phyloP scores from a whole-genome alignment of 1,140 invertebrate genomes.

The Hyphantria cunea region DNA sequence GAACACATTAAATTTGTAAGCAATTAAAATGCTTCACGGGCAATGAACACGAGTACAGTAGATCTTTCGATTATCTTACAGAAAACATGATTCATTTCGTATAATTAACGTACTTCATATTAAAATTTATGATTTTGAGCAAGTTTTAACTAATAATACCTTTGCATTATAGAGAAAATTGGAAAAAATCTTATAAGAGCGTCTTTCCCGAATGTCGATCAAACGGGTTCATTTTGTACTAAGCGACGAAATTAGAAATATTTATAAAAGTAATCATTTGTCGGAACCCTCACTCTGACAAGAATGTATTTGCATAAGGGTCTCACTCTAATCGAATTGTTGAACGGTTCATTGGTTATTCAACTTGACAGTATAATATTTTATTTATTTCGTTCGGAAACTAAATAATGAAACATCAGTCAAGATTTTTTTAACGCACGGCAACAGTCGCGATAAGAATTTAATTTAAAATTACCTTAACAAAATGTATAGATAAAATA shows the following conservation, averaged over 20 bases:
- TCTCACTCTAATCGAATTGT: slow-evolving; percentile 14
- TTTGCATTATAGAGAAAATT: slow-evolving; percentile 64
- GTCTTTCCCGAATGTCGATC: slow-evolving; percentile 59
- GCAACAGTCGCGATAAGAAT: not conserved
- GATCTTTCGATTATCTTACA: slow-evolving; percentile 42
- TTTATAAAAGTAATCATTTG: slow-evolving; percentile 20
- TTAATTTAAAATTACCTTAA: not conserved
- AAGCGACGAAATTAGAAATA: slow-evolving; percentile 33
- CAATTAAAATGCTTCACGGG: slow-evolving; percentile 71
- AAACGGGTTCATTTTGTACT: slow-evolving; percentile 57
- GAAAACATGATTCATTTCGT: slow-evolving; percentile 11
- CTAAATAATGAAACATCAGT: not conserved
- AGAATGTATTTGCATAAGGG: not conserved
- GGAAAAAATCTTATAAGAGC: slow-evolving; percentile 61
- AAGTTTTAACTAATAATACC: slow-evolving; percentile 45
- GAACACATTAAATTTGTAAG: slow-evolving; percentile 60
- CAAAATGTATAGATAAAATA: not conserved
- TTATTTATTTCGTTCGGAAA: slow-evolving; percentile 40
- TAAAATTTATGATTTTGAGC: slow-evolving; percentile 4
- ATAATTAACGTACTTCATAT: not conserved
- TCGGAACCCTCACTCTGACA: slow-evolving; percentile 31
- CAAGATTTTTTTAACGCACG: not conserved
- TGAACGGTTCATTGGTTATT: too few species aligned
- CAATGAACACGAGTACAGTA: slow-evolving; percentile 43
- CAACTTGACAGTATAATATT: not conserved